A percentile compares a stretch with the other conserved stretches of the same genome.
Evolutionary conservation across 2,113 vertebrate species (phyloP).

Genomic region (Uropsilus gracilis): DNA sequence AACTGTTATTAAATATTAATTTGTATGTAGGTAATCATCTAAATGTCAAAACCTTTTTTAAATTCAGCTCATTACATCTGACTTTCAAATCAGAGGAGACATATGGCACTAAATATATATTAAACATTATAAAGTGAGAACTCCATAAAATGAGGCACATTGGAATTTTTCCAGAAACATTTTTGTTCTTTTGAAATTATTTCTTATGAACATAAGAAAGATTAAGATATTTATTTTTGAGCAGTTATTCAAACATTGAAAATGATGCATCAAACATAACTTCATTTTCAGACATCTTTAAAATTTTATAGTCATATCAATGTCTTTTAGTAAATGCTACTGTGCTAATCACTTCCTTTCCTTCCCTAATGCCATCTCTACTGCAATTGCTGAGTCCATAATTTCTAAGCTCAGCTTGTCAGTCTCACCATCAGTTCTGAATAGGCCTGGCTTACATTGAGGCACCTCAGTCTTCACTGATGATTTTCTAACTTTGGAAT

Average conservation of each 20-base stretch:
- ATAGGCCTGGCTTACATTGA: background rate
- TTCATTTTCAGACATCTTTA: background rate
- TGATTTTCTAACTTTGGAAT: background rate
- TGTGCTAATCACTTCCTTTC: background rate
- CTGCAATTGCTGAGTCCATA: too few relatives aligned
- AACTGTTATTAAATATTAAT: conserved; percentile 78
- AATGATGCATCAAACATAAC: background rate
- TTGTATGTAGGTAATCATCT: conserved; percentile 71
- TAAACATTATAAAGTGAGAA: conserved; percentile 43
- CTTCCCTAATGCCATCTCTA: background rate
- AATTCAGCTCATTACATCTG: conserved; percentile 61
- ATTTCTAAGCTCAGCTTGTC: background rate
- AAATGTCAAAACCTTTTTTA: conserved; percentile 78
- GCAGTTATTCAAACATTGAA: background rate
- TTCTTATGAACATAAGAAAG: background rate
- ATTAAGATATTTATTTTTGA: background rate
- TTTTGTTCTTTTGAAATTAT: conserved; percentile 37
- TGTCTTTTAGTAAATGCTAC: background rate
- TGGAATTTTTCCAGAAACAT: background rate
- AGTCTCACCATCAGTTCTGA: background rate
- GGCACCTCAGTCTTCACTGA: background rate
- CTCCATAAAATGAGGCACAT: conserved; percentile 6
- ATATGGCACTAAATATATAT: conserved; percentile 61
- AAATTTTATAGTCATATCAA: background rate
- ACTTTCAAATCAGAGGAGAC: conserved; percentile 62